Base-by-base conservation (phyloP, 2,888 invertebrate species). In the Drosophila hawaiiensis region DNA sequence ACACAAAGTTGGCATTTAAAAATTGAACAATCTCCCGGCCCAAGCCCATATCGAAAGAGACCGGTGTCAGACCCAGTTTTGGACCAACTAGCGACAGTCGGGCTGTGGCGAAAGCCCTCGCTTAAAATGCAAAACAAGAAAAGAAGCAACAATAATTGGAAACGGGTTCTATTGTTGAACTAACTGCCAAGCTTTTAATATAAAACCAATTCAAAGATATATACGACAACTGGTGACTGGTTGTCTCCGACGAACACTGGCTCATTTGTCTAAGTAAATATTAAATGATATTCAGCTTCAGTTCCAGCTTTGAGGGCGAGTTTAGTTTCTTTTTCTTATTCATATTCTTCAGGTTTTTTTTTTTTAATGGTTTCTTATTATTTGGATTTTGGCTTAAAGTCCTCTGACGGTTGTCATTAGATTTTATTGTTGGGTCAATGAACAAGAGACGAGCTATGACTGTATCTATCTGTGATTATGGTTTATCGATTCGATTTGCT, bases 381-480 rank as follows among this genome's bases (percentile, higher is more conserved):
- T 63, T 60, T 73, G 55, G 58, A 54, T 22, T 43, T 22, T 43
- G 12, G 43, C 43, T 43, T 67, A 75, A 70, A 68, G 68, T 68
- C 50, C 64, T 80, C 69, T 67, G 68, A 63, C 74, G 39, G 65
- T 73, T 82, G 79, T 75, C 73, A 68, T 64, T 76, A 61, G 66
- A 55, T 67, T 78, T 87, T 75, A 73, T 73, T 73, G 84, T 60
- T 87, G 82, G 89, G 90, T 90, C 90, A 90, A 90, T 83, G 89
- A 80, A 90, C 90, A 90, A 63, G 50, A 67, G 39, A 61, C 71
- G 53, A 28, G n/a, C 47, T 64, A 35, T 43, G 62, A 68, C 66
- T 61, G 43, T 58, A n/a, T 19, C 16, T 54, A 71, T 64, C 70
- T 74, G 14, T 37, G 73, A 66, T 76, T 54, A 66, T 68, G 70